These are phyloP conservation scores for Drosophila quinaria DNA, from an alignment of 2,888 invertebrate species.

Conservation along the genomic window DNA sequence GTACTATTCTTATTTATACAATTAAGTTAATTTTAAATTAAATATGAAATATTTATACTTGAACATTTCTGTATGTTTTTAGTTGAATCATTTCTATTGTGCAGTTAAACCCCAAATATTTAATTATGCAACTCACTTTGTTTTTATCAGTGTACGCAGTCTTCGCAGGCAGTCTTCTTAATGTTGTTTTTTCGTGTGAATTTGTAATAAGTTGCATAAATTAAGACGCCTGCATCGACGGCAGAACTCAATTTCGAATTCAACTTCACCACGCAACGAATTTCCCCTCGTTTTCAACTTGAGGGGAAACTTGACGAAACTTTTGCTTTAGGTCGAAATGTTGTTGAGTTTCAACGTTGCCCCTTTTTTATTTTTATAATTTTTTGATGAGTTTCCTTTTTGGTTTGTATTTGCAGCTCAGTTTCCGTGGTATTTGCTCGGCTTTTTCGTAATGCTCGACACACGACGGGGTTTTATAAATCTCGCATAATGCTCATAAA, in stretches of 20 bases:
- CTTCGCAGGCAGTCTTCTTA: constrained; percentile 37
- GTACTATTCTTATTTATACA: too few relatives aligned
- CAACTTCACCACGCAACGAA: constrained; percentile 50
- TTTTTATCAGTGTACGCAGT: constrained; percentile 4
- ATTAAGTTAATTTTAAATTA: too few relatives aligned
- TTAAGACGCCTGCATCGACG: constrained; percentile 63
- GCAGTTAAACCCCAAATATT: background rate
- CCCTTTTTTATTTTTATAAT: background rate
- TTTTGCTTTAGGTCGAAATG: constrained; percentile 43
- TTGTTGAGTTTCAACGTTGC: constrained; percentile 29
- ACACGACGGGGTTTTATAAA: constrained; percentile 51
- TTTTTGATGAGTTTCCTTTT: background rate
- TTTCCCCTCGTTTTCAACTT: background rate
- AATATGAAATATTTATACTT: too few relatives aligned
- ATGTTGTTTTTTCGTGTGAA: constrained; percentile 81
- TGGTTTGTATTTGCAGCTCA: background rate
- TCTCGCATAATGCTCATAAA: constrained; percentile 66
- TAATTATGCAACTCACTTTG: background rate
- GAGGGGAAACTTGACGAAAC: constrained; percentile 57
- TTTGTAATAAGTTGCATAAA: constrained; percentile 80
- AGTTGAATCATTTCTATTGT: background rate
- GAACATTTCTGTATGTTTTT: too few relatives aligned
- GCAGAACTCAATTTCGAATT: constrained; percentile 26
- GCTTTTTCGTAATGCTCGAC: constrained; percentile 32
- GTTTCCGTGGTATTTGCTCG: constrained; percentile 42